These are phyloP conservation scores for Sporophila hypoxantha DNA, from an alignment of 2,113 vertebrate genomes.

Conservation along the genomic window DNA sequence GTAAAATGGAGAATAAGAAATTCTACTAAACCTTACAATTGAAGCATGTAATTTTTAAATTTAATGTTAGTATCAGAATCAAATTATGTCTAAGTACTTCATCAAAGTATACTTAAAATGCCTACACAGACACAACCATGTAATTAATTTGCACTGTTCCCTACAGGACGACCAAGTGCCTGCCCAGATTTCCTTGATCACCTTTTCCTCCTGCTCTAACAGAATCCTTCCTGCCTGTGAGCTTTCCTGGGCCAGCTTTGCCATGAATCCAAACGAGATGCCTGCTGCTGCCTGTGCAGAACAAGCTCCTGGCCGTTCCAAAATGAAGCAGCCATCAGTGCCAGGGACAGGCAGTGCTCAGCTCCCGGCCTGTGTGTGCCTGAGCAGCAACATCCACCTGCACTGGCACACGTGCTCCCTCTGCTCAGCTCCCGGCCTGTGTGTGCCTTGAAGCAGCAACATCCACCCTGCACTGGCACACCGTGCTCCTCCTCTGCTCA, in stretches of 20 bases:
- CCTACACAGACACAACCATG: neutral
- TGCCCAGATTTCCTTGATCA: neutral
- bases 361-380: fast-evolving
- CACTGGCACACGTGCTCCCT: no score
- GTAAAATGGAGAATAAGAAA: neutral
- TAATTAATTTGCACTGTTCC: neutral
- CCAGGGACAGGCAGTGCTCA: neutral
- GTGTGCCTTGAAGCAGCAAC: no score
- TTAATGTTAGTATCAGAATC: neutral
- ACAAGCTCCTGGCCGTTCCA: no score
- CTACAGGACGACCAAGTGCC: neutral
- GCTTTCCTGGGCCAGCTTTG: neutral
- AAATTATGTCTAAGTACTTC: neutral
- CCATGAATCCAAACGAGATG: fast-evolving
- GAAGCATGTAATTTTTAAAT: neutral
- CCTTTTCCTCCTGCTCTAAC: neutral
- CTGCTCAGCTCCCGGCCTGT: no score
- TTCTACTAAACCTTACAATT: neutral
- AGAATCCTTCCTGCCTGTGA: neutral
- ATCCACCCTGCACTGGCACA: no score
- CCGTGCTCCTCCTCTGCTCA: no score
- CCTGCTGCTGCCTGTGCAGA: neutral
- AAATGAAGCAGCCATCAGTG: fast-evolving
- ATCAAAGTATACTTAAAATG: neutral
- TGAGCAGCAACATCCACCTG: no score